Percentiles rank a stretch among this genome's conserved stretches.
Conservation (phyloP, 2,113 vertebrate genomes). For the Tupaia tana region DNA sequence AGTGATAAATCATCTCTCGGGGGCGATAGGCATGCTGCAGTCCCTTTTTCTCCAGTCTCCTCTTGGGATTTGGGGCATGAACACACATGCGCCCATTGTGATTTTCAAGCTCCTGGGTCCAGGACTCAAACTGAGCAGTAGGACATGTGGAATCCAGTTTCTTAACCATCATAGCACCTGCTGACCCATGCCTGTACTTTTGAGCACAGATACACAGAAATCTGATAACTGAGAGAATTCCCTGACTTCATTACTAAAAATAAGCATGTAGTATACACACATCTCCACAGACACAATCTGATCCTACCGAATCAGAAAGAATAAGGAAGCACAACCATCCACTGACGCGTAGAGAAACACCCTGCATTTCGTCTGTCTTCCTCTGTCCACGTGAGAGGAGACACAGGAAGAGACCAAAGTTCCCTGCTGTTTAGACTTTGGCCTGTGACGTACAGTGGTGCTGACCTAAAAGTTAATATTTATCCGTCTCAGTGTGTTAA, state of each 20-base stretch:
- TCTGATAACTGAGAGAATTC: neutral
- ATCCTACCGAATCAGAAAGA: neutral
- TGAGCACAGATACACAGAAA: neutral
- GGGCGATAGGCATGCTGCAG: too few species aligned
- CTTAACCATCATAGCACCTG: too few species aligned
- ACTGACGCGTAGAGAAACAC: neutral
- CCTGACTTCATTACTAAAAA: neutral
- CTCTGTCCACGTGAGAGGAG: neutral
- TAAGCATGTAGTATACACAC: neutral
- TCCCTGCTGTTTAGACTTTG: slow-evolving; percentile 68
- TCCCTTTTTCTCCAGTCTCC: too few species aligned
- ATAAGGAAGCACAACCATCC: neutral
- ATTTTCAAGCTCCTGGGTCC: too few species aligned
- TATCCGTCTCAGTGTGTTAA: slow-evolving; percentile 51
- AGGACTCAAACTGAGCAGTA: too few species aligned
- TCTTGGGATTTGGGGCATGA: too few species aligned
- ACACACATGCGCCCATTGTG: too few species aligned
- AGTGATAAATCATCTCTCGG: too few species aligned
- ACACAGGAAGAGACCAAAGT: slow-evolving; percentile 53
- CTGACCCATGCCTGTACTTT: neutral
- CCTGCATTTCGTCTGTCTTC: slow-evolving; percentile 11
- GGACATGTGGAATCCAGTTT: too few species aligned
- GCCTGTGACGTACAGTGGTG: slow-evolving; percentile 31
- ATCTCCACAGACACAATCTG: neutral
- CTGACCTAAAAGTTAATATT: slow-evolving; percentile 77